Evolutionary conservation across 2,113 vertebrate species (phyloP), one percentile per base, ranked within the genome.

Genomic region (Nothobranchius furzeri): DNA sequence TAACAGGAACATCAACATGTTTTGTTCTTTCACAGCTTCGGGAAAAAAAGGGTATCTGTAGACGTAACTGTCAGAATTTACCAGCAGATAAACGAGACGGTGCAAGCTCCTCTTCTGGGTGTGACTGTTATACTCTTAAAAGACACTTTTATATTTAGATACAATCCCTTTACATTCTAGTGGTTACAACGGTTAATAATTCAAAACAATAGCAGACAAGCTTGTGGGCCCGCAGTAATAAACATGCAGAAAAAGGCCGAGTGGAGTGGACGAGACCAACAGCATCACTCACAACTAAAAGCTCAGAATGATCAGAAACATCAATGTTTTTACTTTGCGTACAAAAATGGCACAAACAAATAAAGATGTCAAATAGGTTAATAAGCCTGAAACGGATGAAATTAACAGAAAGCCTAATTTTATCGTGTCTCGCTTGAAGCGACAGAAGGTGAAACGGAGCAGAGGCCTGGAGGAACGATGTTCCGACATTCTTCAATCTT

Each of bases 111-210:
- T 90, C 55, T 36, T 85, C 88, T 78, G 82, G 90, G 90, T 87
- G 92, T 94, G 86, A 79, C 46, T 85, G 59, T 82, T 70, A 20
- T 20, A 20, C 72, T 74, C 73, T 75, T 88, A 72, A 89, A 92
- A 94, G 89, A 94, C 91, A 92, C 85, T 81, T 78, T 48, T 63
- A 76, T 77, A 80, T 61, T 78, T 87, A 68, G 51, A 92, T 89
- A 90, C 82, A 77, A 92, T 90, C 83, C 79, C 82, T 92, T 89
- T 93, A 95, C 92, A 94, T 94, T 93, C 92, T 93, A 94, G 92
- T 90, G 93, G 92, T 94, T 95, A 95, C 81, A 78, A 82, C 88
- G 78, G 67, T 86, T 85, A 75, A 85, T 77, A 76, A 87, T 75
- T 87, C 56, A 86, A 62, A 60, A 25, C 15, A 48, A 46, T 43